Base-by-base conservation (phyloP, 1,140 invertebrate genomes). In the Lasioglossum baleicum region DNA sequence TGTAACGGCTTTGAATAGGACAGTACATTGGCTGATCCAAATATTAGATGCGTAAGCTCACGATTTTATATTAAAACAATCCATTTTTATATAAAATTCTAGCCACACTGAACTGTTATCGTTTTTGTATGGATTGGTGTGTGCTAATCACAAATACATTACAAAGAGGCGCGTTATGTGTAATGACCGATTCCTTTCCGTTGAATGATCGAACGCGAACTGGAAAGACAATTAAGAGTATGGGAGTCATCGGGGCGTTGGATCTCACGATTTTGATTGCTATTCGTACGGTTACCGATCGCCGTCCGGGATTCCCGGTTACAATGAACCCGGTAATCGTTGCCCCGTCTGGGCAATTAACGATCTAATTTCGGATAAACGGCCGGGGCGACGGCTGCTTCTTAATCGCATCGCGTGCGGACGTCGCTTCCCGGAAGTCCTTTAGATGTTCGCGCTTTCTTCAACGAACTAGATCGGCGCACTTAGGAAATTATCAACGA, bases 331-430 rank as follows among this genome's bases (percentile, higher is more conserved):
- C 51, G 70, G 40, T 64, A 66, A 80, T 74, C 51, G 70, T 7
- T 56, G 6, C 15, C 26, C 35, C 60, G 48, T 44, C 44, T 7
- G 31, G 11, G 51, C 64, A 64, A 81, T 81, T 73, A 79, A 58
- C 53, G 74, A 73, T 82, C 35, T 73, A 68, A 82, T 63, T 78
- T n/a, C 64, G 64, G 64, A 63, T 40, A 73, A 79, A 42, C 56
- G 26, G 15, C n/a, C 10, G 44, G 13, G 11, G 44, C 44, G 15
- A 56, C 5, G 20, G 15, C 63, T n/a, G 48, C 68, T 40, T 78
- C 78, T 86, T 86, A 85, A 85, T 85, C 72, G 74, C 51, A 58
- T 73, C 53, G 75, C 81, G 76, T 82, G 83, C 72, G 73, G 58
- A 58, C 64, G 71, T 53, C 75, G 80, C 82, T 75, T 64, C 42